These are phyloP conservation scores for Tinea pellionella DNA, from an alignment of 2,888 invertebrate species.

Conservation along the genomic window DNA sequence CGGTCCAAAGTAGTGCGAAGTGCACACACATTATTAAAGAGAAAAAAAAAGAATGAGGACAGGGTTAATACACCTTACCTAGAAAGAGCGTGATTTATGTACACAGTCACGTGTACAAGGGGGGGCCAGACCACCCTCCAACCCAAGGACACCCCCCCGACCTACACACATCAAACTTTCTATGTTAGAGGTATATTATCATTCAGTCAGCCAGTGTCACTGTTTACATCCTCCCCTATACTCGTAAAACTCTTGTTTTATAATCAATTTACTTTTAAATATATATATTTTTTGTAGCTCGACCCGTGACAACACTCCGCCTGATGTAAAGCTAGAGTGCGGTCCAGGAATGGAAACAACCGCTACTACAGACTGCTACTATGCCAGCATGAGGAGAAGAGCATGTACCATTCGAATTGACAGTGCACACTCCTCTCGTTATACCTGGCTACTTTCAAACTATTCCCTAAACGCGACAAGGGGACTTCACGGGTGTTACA, in stretches of 20 bases:
- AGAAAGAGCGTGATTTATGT: conserved; percentile 4
- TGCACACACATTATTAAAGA: background rate
- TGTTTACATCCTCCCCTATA: background rate
- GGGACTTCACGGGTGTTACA: too few species aligned
- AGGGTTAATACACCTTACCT: background rate
- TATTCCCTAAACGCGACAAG: too few species aligned
- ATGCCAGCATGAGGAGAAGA: too few species aligned
- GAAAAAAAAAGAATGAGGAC: background rate
- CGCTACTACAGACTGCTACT: too few species aligned
- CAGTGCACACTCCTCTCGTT: too few species aligned
- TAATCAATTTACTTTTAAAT: too few species aligned
- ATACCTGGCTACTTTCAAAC: too few species aligned
- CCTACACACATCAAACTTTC: conserved; percentile 1
- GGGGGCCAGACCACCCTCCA: background rate
- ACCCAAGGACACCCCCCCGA: background rate
- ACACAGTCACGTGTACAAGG: conserved; percentile 2
- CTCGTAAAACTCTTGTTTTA: background rate
- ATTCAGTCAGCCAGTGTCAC: background rate
- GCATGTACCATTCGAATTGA: too few species aligned
- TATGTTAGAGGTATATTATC: background rate
- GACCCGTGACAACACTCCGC: too few species aligned
- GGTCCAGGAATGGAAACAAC: too few species aligned
- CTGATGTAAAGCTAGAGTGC: too few species aligned
- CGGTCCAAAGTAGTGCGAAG: background rate
- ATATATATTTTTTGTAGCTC: too few species aligned